These are phyloP conservation scores for Achroia grisella DNA, from an alignment of 1,140 invertebrate species.

Conservation along the genomic window DNA sequence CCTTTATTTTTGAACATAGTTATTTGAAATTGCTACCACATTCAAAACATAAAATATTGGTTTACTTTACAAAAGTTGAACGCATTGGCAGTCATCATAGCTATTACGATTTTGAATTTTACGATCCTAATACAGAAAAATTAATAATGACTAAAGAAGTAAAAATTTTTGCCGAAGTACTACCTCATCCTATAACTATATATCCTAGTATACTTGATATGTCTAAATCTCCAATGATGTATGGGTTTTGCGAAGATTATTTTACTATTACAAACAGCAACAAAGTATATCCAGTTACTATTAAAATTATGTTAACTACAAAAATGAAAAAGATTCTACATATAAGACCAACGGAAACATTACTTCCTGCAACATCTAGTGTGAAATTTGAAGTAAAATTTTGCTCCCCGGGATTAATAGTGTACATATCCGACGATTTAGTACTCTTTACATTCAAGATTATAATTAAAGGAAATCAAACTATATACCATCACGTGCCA, in stretches of 20 bases:
- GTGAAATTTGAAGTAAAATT: conserved; percentile 27
- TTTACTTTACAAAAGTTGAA: conserved; percentile 42
- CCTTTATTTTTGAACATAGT: conserved; percentile 40
- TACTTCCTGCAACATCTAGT: conserved; percentile 21
- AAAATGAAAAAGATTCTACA: conserved; percentile 44
- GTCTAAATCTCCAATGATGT: conserved; percentile 24
- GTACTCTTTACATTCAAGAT: conserved; percentile 58
- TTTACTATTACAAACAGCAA: conserved; percentile 42
- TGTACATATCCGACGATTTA: conserved; percentile 14
- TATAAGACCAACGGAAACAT: conserved; percentile 35
- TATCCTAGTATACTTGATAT: conserved; percentile 45
- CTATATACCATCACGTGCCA: conserved; percentile 36
- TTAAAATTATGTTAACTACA: conserved; percentile 38
- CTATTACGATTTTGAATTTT: conserved; percentile 44
- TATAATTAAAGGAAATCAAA: conserved; percentile 27
- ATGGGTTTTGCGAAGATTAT: conserved; percentile 37
- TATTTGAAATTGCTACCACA: conserved; percentile 27
- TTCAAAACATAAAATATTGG: conserved; percentile 22
- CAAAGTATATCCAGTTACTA: conserved; percentile 27
- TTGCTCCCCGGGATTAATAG: conserved; percentile 17
- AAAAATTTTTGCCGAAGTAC: conserved; percentile 43
- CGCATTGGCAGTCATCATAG: conserved; percentile 43
- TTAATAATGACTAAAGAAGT: conserved; percentile 30
- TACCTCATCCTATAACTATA: conserved; percentile 42
- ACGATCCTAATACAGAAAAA: conserved; percentile 22